Conservation (phyloP, 2,888 invertebrate species). For the Drosophila kuntzei region DNA sequence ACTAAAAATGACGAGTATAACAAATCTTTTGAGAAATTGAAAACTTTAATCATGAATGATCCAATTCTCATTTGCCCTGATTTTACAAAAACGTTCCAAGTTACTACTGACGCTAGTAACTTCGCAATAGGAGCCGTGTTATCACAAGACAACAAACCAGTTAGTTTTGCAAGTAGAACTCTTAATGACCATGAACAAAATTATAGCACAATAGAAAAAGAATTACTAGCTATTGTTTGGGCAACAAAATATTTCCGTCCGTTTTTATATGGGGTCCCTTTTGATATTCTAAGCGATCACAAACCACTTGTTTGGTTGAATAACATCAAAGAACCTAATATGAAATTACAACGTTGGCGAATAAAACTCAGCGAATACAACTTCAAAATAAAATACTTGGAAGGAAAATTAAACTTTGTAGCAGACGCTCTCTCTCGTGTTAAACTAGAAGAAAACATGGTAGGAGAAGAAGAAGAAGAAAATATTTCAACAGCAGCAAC, state of each 20-base stretch:
- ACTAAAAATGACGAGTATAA: no score
- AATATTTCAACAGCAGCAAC: background rate
- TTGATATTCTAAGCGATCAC: no score
- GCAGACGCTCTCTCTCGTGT: slow-evolving; percentile 12
- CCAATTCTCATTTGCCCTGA: slow-evolving; percentile 2
- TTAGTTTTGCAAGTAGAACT: slow-evolving; percentile 1
- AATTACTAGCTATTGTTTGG: slow-evolving; percentile 17
- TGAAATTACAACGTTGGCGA: no score
- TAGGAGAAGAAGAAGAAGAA: background rate
- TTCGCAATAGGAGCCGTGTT: slow-evolving; percentile 11
- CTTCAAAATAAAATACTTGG: slow-evolving; percentile 10
- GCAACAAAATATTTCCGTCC: slow-evolving; percentile 2
- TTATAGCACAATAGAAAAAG: slow-evolving; percentile 20
- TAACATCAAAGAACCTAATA: no score
- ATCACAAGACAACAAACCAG: slow-evolving; percentile 3
- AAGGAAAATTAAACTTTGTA: slow-evolving; percentile 11
- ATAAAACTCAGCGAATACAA: slow-evolving; percentile 1
- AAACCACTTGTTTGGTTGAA: no score
- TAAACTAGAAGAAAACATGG: background rate
- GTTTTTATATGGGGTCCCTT: no score
- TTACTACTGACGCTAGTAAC: slow-evolving; percentile 16
- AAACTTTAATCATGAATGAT: no score
- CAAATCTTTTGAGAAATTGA: no score
- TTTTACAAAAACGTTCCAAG: slow-evolving; percentile 4
- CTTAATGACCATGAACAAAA: slow-evolving; percentile 5